Conservation (phyloP, 2,888 invertebrate species). For the Rhorus exstirpatorius region DNA sequence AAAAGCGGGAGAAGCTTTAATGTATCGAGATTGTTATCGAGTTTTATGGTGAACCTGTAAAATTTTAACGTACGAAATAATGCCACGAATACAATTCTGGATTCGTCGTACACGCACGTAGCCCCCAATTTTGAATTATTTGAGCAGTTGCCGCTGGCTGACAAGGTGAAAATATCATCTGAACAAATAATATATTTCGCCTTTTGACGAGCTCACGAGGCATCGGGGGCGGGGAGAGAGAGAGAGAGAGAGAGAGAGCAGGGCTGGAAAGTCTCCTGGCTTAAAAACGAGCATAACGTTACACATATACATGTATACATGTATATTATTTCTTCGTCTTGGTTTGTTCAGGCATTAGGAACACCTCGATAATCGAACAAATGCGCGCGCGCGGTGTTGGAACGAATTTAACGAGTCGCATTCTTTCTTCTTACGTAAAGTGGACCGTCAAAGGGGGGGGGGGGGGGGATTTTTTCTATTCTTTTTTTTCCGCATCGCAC, state of each 20-base stretch:
- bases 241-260: background rate
- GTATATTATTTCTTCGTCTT: constrained; percentile 42
- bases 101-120: constrained; percentile 11
- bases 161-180: constrained; percentile 81
- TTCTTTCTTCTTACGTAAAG: constrained; percentile 73
- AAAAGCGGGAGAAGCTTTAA: too few relatives aligned
- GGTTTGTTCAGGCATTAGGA: constrained; percentile 76
- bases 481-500: background rate
- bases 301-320: constrained; percentile 22
- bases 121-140: constrained; percentile 72
- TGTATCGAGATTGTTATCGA: too few relatives aligned
- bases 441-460: constrained; percentile 1
- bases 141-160: constrained; percentile 78
- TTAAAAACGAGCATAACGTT: background rate
- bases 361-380: constrained; percentile 73
- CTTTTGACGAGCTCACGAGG: background rate
- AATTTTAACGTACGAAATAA: too few relatives aligned
- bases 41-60: too few relatives aligned
- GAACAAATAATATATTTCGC: constrained; percentile 75
- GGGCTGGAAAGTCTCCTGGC: background rate
- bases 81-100: too few relatives aligned
- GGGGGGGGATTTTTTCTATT: background rate
- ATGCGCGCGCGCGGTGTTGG: constrained; percentile 58
- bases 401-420: constrained; percentile 75
- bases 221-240: constrained; percentile 4